These are phyloP conservation scores for Elaphurus davidianus DNA, from an alignment of 2,113 vertebrate genomes.

Conservation along the genomic window DNA sequence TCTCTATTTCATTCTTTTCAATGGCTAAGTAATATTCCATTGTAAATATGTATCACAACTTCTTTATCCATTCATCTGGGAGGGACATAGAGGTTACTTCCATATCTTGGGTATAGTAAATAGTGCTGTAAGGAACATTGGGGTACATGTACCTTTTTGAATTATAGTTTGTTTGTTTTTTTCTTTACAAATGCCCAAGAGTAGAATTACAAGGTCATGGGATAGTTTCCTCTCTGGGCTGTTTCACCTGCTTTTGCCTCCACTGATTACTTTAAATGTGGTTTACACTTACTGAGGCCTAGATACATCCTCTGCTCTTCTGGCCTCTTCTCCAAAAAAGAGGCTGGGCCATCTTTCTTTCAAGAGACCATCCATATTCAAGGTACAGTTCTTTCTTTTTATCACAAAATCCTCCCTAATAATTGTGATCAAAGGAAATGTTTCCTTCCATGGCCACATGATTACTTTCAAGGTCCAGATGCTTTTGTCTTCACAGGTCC, in stretches of 20 bases:
- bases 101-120: not conserved
- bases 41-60: not conserved
- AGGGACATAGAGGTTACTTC: not conserved
- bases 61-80: not conserved
- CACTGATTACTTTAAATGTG: not conserved
- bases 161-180: not conserved
- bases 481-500: not conserved
- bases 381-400: not conserved
- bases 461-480: not conserved
- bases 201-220: not conserved
- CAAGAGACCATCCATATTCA: not conserved
- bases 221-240: not conserved
- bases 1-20: not conserved
- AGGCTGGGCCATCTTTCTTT: not conserved
- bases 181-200: not conserved
- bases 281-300: too few species aligned
- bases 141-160: not conserved
- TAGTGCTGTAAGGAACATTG: not conserved
- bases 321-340: not conserved
- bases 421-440: not conserved
- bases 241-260: not conserved
- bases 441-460: not conserved
- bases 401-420: not conserved
- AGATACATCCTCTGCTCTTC: not conserved
- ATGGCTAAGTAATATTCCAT: not conserved